Conservation (phyloP, 2,888 invertebrate genomes). For the Pegoplata infirma region DNA sequence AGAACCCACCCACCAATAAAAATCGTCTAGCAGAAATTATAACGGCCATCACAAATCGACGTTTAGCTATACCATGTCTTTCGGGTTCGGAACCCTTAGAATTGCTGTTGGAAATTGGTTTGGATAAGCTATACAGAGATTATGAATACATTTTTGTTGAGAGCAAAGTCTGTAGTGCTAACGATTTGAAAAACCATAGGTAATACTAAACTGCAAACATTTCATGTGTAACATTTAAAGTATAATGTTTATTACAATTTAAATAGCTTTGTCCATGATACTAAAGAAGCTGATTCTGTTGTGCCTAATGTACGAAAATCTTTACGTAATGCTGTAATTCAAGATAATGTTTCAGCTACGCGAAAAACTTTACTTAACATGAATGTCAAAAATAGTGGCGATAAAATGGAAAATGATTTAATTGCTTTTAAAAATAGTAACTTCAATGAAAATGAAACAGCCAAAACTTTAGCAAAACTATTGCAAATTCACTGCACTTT, state of each 20-base stretch:
- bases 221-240: background rate
- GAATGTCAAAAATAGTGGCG: constrained; percentile 58
- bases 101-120: constrained; percentile 77
- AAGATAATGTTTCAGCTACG: constrained; percentile 62
- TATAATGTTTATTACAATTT: background rate
- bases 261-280: constrained; percentile 37
- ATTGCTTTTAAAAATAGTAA: constrained; percentile 75
- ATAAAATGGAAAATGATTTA: constrained; percentile 65
- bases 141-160: constrained; percentile 77
- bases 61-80: constrained; percentile 76
- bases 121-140: constrained; percentile 77
- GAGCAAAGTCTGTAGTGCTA: constrained; percentile 74
- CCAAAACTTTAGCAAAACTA: constrained; percentile 71
- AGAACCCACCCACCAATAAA: constrained; percentile 77
- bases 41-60: constrained; percentile 75
- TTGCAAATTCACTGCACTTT: constrained; percentile 75
- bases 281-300: constrained; percentile 57
- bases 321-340: constrained; percentile 71
- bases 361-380: constrained; percentile 74
- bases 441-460: constrained; percentile 71
- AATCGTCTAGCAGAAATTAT: constrained; percentile 77
- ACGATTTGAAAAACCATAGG: constrained; percentile 68
- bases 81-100: constrained; percentile 77
- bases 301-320: constrained; percentile 75
- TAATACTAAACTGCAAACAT: too few species aligned